phyloP scores from a whole-genome alignment of 2,888 invertebrate species.

The Heliothis peltigera region DNA sequence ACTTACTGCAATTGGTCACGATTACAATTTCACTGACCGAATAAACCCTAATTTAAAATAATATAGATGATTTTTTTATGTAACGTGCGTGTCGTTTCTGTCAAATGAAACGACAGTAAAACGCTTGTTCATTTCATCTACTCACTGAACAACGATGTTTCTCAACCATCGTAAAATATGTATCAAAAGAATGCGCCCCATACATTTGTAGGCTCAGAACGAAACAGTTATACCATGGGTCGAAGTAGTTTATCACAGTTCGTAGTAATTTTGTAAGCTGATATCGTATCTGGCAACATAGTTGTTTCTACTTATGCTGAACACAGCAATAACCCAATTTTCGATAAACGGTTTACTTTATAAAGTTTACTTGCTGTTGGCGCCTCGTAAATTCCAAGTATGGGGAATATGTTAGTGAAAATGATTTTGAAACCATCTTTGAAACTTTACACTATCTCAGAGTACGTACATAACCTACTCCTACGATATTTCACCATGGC shows the following conservation, averaged over 20 bases:
- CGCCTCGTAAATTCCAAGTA: constrained; percentile 32
- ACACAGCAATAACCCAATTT: constrained; percentile 53
- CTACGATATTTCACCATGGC: neutral
- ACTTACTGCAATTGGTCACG: constrained; percentile 85
- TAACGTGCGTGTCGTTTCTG: constrained; percentile 52
- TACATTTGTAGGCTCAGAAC: constrained; percentile 55
- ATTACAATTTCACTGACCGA: constrained; percentile 80
- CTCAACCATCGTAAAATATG: constrained; percentile 36
- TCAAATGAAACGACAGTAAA: constrained; percentile 59
- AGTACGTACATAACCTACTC: neutral
- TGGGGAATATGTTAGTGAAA: neutral
- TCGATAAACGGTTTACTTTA: constrained; percentile 17
- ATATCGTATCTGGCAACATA: constrained; percentile 67
- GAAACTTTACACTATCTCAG: neutral
- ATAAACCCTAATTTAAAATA: constrained; percentile 75
- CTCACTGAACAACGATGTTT: constrained; percentile 45
- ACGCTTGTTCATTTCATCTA: constrained; percentile 48
- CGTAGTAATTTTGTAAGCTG: constrained; percentile 69
- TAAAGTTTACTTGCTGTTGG: constrained; percentile 31
- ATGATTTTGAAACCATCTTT: neutral
- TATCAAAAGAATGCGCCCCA: constrained; percentile 55
- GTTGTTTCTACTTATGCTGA: constrained; percentile 58
- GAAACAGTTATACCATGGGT: constrained; percentile 62
- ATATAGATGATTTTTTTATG: constrained; percentile 65
- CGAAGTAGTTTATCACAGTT: constrained; percentile 66